Conservation (phyloP, 1,140 invertebrate genomes). For the Glossosoma conforme region DNA sequence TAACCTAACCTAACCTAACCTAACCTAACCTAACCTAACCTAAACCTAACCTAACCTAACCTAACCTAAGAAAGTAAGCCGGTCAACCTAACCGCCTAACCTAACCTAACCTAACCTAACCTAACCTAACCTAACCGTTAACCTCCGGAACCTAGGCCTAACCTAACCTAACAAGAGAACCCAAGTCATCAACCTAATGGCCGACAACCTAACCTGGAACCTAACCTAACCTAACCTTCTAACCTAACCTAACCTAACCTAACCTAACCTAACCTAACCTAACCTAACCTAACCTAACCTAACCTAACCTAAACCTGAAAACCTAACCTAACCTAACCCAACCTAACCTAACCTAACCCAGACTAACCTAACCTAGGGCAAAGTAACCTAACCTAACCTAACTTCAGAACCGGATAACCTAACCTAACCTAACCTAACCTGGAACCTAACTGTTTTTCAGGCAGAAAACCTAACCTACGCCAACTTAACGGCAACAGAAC, state of each 20-base stretch:
- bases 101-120: conserved; percentile 29
- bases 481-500: too few species aligned
- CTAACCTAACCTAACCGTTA: conserved; percentile 27
- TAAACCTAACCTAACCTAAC: conserved; percentile 22
- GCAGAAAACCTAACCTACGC: too few species aligned
- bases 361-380: conserved; percentile 30
- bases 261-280: conserved; percentile 29
- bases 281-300: conserved; percentile 26
- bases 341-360: conserved; percentile 33
- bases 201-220: conserved; percentile 24
- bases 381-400: conserved; percentile 29
- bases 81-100: conserved; percentile 15
- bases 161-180: conserved; percentile 26
- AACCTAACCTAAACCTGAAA: conserved; percentile 16
- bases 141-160: conserved; percentile 22
- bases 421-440: too few species aligned
- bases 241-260: conserved; percentile 29
- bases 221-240: conserved; percentile 30
- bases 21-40: conserved; percentile 27
- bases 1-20: conserved; percentile 27
- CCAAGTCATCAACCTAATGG: too few species aligned
- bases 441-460: too few species aligned
- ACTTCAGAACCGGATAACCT: too few species aligned
- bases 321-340: conserved; percentile 31
- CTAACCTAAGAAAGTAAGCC: conserved; percentile 11